A percentile compares a stretch with the other conserved stretches of the same genome.
Evolutionary conservation across 2,797 vertebrate genomes (phyloP).

Genomic region (Eupleurogrammus muticus): DNA sequence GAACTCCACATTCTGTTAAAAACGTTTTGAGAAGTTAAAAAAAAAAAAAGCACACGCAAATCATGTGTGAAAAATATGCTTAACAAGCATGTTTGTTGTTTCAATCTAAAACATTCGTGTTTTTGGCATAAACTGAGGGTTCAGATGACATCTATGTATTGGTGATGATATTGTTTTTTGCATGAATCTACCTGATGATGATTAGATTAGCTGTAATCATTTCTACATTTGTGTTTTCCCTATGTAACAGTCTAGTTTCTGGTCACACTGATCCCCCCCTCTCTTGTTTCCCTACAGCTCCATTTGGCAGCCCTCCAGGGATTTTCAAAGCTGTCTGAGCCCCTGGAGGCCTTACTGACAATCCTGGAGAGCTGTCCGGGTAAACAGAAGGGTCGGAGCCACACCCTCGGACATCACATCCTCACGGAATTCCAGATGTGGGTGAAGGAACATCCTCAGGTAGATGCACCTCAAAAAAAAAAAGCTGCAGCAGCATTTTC

Average conservation of each 20-base stretch:
- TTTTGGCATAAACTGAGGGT: neutral
- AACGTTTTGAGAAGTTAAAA: neutral
- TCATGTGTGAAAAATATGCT: neutral
- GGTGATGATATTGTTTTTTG: neutral
- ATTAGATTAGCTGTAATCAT: conserved; percentile 4
- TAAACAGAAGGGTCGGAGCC: conserved; percentile 75
- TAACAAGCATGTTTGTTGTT: neutral
- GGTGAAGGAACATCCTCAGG: conserved; percentile 73
- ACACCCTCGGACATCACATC: conserved; percentile 71
- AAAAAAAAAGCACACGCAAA: neutral
- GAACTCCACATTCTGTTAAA: neutral
- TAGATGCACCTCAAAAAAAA: conserved; percentile 19
- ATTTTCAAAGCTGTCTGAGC: conserved; percentile 80
- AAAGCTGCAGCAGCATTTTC: conserved; percentile 6
- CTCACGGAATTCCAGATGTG: conserved; percentile 81
- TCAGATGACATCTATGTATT: neutral
- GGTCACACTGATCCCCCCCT: conserved; percentile 2
- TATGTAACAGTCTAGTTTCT: conserved; percentile 10
- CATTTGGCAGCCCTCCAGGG: conserved; percentile 60
- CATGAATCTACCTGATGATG: neutral
- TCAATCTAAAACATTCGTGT: neutral
- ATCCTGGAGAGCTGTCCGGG: conserved; percentile 77
- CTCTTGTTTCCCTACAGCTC: conserved; percentile 65
- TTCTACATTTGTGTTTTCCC: neutral
- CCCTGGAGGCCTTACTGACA: conserved; percentile 76